A percentile compares a stretch with the other conserved stretches of the same genome.
These are phyloP conservation scores for Drosophila birchii DNA, from an alignment of 2,888 invertebrate genomes.

Conservation along the genomic window DNA sequence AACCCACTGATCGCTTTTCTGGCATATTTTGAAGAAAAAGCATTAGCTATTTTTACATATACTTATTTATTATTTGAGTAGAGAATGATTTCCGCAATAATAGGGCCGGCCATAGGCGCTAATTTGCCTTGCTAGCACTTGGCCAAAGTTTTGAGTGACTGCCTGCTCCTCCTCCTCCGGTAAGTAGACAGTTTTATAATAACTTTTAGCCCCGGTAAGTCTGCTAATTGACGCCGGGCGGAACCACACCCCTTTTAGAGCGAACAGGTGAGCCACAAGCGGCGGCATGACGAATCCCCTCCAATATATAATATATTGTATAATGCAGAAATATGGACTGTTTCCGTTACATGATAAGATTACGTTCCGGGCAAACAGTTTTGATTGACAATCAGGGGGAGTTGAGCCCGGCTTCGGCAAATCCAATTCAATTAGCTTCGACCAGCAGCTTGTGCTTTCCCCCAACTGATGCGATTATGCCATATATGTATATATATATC, in stretches of 20 bases:
- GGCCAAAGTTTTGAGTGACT: constrained; percentile 22
- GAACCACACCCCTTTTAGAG: constrained; percentile 22
- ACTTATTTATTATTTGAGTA: constrained; percentile 23
- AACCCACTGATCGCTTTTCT: constrained; percentile 11
- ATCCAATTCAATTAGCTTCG: constrained; percentile 74
- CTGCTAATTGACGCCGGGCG: constrained; percentile 45
- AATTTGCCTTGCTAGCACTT: constrained; percentile 37
- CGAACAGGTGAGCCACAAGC: constrained; percentile 24
- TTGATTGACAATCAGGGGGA: constrained; percentile 25
- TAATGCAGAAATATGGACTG: constrained; percentile 41
- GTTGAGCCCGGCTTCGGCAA: constrained; percentile 55
- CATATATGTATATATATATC: constrained; percentile 5
- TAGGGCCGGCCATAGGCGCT: constrained; percentile 25
- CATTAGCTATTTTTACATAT: constrained; percentile 24
- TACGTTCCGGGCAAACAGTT: constrained; percentile 21
- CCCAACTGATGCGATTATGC: constrained; percentile 34
- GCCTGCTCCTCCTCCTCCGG: background rate
- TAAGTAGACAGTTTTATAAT: constrained; percentile 49
- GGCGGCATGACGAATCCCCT: constrained; percentile 23
- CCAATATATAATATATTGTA: constrained; percentile 25
- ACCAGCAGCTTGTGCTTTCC: constrained; percentile 28
- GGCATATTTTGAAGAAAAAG: constrained; percentile 13
- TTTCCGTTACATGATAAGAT: constrained; percentile 45
- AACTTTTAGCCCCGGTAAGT: constrained; percentile 24
- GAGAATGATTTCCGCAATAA: constrained; percentile 32